Evolutionary conservation across 2,113 vertebrate species (phyloP), one percentile per base, ranked within the genome.

Genomic region (Thymallus thymallus): DNA sequence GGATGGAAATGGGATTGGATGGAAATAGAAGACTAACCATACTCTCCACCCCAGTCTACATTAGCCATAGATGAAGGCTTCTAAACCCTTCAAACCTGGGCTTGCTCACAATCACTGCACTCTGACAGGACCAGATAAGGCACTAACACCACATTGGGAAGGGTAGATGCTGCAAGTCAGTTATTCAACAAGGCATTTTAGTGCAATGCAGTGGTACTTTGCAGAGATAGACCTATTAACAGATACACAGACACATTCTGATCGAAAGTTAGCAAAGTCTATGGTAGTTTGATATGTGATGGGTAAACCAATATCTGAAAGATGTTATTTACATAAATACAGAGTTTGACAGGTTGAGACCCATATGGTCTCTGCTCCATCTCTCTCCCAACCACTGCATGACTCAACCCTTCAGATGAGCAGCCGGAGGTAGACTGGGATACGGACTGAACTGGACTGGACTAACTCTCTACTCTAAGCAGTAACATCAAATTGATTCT

Each of bases 401-500:
- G 66, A 23, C 32, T 23, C 35, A 10, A 35, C 32, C 1, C 7
- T 35, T 35, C 6, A 35, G 32, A 35, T 35, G 6, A 35, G 46
- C 46, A 48, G 46, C 10, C 46, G 13, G 46, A 14, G 32, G 32
- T 35, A 48, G 46, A 14, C 10, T 48, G 46, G 46, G 46, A 48
- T 48, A 3, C 14, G 46, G 46, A 48, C 46, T 9, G 14, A 14
- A 16, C 46, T 48, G 6, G 46, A 48, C 46, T 13, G 10, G 46
- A 14, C 72, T 72, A 70, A 78, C 55, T 48, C n/a, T 14, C 71
- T 74, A 75, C 72, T 61, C 61, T 71, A 69, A 68, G 81, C 75
- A 66, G 66, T 72, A 79, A 84, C 76, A 84, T 82, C 78, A 77
- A 64, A 85, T 84, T 80, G 81, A 83, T 83, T 86, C 85, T 75